Evolutionary conservation across 2,113 vertebrate species (phyloP), one percentile per base, ranked within the genome.

Genomic region (Prunella fulvescens): DNA sequence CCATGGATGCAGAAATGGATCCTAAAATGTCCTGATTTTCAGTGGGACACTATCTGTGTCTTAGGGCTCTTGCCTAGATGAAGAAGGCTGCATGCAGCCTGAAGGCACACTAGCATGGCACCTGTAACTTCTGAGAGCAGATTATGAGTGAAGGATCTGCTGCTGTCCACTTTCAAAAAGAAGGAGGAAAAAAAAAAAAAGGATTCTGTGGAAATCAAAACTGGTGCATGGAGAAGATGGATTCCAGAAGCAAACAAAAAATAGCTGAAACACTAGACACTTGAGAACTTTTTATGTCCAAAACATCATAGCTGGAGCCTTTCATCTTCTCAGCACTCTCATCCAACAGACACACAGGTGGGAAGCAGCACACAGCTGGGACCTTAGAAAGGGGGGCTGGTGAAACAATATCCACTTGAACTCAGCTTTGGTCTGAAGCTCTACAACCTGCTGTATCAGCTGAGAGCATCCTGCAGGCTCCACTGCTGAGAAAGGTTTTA

Each of bases 1-100:
- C 31, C 0, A 0, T 3, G 14, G 25, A 19, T 15, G 37, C 9
- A 39, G 47, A 42, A 86, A 33, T 19, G 25, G 9, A 44, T 51
- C 22, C 72, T 23, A n/a, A 42, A 80, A 19, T 8, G 9, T 44
- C 35, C 47, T 35, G 31, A 33, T 50, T 45, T 90, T 54, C 54
- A 47, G 0, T 24, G 26, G 39, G 7, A 71, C 28, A 15, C 14
- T 35, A 2, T 3, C 33, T 48, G 42, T 12, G 9, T 20, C 65
- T 47, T 10, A n/a, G 17, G 29, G 23, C 50, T 73, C 58, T 16
- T 60, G 31, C 5, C 26, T 57, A 70, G 45, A 78, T 16, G 25
- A 58, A 50, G 7, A 71, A 58, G 10, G 33, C 16, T 61, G 28
- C 10, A 9, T 2, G 12, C 1, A 89, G 29, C 48, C 69, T 33